Evolutionary conservation across 1,140 invertebrate genomes (phyloP), one percentile per base, ranked within the genome.

Genomic region (Drosophila parvula): DNA sequence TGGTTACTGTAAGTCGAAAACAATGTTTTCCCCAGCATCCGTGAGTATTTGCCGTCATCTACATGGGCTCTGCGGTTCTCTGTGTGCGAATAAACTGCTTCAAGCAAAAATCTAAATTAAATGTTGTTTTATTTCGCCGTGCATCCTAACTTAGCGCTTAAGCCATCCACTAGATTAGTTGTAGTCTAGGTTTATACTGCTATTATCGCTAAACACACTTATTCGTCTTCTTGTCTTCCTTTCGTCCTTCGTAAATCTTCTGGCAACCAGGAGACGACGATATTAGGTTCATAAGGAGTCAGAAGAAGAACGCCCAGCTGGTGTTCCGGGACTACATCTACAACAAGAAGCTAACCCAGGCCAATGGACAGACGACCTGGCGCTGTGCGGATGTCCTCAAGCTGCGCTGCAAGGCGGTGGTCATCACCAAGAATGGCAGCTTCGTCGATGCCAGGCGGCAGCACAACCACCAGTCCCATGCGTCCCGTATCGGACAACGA

Each of bases 291-390:
- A 91, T 91, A 41, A 81, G 90, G 43, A 91, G 90, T 69, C 90
- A 91, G 32, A 91, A 91, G 71, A 91, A 89, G 56, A 91, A 91
- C 53, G 83, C 90, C 30, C 90, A 91, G 44, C 59, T 91, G 44
- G 90, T 91, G 14, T 90, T 65, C 69, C 71, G 78, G 34, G 68
- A 88, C 40, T 91, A 76, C 45, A 91, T 91, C 10, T 91, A 91
- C 69, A 91, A 91, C 65, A 91, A 91, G 61, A 91, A 91, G 61
- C 65, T 91, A 7, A 91, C 90, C 0, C 90, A 91, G 32, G 86
- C 83, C 14, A 91, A 91, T 56, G 90, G 90, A 14, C 90, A 91
- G 32, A 91, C 90, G 5, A 91, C 90, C 11, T 91, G 90, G 90
- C 68, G 90, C 1, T 91, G 90, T 65, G 81, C 73, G 0, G 90